Conservation (phyloP, 2,888 invertebrate species). For the Sisyra nigra region DNA sequence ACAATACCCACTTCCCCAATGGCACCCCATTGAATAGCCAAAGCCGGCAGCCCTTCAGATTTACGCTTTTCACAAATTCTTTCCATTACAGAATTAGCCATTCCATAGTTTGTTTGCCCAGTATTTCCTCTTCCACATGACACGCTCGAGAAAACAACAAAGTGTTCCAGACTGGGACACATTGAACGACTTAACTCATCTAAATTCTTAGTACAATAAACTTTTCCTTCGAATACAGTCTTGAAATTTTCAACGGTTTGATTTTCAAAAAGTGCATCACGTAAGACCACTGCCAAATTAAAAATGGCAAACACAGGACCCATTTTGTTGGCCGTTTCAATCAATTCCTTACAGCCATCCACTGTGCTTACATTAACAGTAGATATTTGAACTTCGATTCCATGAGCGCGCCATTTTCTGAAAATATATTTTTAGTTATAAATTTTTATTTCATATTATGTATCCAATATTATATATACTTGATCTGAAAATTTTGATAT, state of each 20-base stretch:
- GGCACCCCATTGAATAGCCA: conserved; percentile 88
- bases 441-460: too few relatives aligned
- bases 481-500: conserved; percentile 61
- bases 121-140: too few relatives aligned
- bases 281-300: conserved; percentile 71
- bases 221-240: conserved; percentile 60
- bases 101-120: too few relatives aligned
- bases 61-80: too few relatives aligned
- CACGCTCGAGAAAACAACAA: too few relatives aligned
- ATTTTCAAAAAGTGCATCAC: too few relatives aligned
- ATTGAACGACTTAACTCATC: conserved; percentile 45
- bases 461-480: conserved; percentile 26
- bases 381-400: conserved; percentile 48
- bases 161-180: too few relatives aligned
- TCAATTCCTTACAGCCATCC: conserved; percentile 50
- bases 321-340: conserved; percentile 42
- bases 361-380: conserved; percentile 53
- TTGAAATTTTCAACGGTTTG: conserved; percentile 50
- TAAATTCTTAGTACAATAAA: conserved; percentile 59
- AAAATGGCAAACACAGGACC: conserved; percentile 72
- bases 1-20: conserved; percentile 72
- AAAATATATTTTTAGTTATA: too few relatives aligned
- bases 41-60: conserved; percentile 53
- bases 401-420: conserved; percentile 58
- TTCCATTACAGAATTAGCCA: too few relatives aligned